Evolutionary conservation across 1,140 invertebrate species (phyloP), one percentile per base, ranked within the genome.

Genomic region (Trichonephila clavipes): DNA sequence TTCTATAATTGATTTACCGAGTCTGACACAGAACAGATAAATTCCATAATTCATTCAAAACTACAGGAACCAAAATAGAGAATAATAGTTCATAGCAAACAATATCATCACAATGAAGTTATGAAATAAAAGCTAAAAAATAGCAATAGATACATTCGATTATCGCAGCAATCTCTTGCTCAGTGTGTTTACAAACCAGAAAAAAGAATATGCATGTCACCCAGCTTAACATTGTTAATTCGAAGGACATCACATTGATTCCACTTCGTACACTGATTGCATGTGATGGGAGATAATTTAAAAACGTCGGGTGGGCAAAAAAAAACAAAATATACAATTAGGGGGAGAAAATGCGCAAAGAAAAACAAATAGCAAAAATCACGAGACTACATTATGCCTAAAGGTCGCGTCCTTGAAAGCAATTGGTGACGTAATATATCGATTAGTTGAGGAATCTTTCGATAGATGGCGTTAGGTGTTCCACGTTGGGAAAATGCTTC

Each of bases 341-440:
- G 6, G 34, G 1, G 8, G 24, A 28, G 66, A 7, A 28, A 72
- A 14, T 14, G 24, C 14, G 18, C 12, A 1, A 77, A 77, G 1
- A 40, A 28, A 18, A 77, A 77, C 34, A 18, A 77, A 77, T 34
- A 6, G 1, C 5, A 69, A 77, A 28, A 34, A 18, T 18, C 72
- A 77, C 72, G 28, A 77, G 72, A 77, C 72, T 28, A 6, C 28
- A 34, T 34, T 40, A 19, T 40, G 28, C 28, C 28, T 77, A 77
- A 77, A 77, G 72, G 72, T 77, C 72, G 72, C 72, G 72, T 77
- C 72, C 72, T 77, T 77, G 72, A 77, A 28, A 18, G 18, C 72
- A 28, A 34, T 40, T 34, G 34, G 34, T 77, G 72, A 77, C 72
- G 72, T 77, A 40, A 7, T n/a, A 18, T 28, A 24, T 77, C 28